Base-by-base conservation (phyloP, 2,113 vertebrate genomes). In the Chaetorhynchus papuensis region DNA sequence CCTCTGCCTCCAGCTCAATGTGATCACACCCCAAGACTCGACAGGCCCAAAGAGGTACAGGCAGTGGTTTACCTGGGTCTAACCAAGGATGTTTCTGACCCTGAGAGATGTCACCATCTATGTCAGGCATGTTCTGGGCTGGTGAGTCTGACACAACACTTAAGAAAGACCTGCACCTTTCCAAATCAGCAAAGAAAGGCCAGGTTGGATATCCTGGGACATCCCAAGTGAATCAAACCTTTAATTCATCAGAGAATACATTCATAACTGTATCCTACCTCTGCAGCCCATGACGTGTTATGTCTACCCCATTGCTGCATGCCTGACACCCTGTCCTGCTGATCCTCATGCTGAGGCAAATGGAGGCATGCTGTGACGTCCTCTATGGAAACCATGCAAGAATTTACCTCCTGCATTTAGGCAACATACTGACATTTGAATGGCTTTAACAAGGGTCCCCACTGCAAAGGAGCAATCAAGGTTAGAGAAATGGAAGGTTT, bases 1-100 rank as follows among this genome's bases (percentile, higher is more conserved):
- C 27, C 14, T 54, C 53, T 70, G 11, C 33, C 44, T 81, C 31
- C 23, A 87, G 33, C 21, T 45, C 54, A 74, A 14, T 33, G 26
- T 5, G 17, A 61, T 91, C 45, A 63, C 0, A 5, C 2, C 4
- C 13, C 33, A 72, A 53, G 24, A 33, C 8, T 2, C 0, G 0
- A 66, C 4, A 44, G 47, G 13, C 28, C 19, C 28, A 41, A 65
- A 53, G 22, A 49, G 2, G 30, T 60, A 33, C 0, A 1, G 13
- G 28, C 24, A 66, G 22, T 11, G 26, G 5, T 50, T 78, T 17
- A 49, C 7, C 20, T 21, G 27, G 8, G 10, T 69, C 41, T 75
- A 75, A 47, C 15, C 23, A 71, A 37, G 27, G 10, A 6, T 52
- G 2, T 14, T 75, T 66, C 70, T 64, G 42, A 76, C 3, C 19